Conservation (phyloP, 1,140 invertebrate species). For the Ceratitis capitata region DNA sequence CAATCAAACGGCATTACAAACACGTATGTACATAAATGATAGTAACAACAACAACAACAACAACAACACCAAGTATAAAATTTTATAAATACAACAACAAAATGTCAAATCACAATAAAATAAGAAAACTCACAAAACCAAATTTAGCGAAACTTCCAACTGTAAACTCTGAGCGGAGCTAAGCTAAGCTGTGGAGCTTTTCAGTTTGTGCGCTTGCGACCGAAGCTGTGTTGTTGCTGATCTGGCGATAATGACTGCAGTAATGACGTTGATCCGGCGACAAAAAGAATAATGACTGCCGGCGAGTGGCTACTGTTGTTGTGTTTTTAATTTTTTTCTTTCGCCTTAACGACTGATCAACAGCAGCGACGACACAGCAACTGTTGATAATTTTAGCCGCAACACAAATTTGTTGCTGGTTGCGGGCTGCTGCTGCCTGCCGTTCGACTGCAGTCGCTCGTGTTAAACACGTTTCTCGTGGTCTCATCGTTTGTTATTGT, state of each 20-base stretch:
- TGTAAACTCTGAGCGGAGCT: too few relatives aligned
- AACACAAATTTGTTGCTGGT: neutral
- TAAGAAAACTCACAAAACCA: neutral
- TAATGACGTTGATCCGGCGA: slow-evolving; percentile 23
- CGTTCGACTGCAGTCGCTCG: neutral
- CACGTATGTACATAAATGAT: neutral
- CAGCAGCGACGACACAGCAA: too few relatives aligned
- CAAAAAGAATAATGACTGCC: neutral
- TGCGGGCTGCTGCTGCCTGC: too few relatives aligned
- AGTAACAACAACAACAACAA: neutral
- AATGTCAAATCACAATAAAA: neutral
- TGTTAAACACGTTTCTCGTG: slow-evolving; percentile 4
- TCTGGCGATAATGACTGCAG: neutral
- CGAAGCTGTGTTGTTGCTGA: too few relatives aligned
- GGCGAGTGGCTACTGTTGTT: too few relatives aligned
- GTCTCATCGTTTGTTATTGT: neutral
- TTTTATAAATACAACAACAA: slow-evolving; percentile 1
- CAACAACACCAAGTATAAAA: neutral
- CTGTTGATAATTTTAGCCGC: neutral
- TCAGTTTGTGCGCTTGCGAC: too few relatives aligned
- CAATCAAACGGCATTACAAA: neutral
- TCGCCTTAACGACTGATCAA: too few relatives aligned
- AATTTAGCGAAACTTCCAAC: slow-evolving; percentile 5
- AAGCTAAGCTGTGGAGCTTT: neutral
- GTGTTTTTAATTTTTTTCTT: too few relatives aligned